Evolutionary conservation across 2,113 vertebrate genomes (phyloP), one percentile per base, ranked within the genome.

Genomic region (Cephalopterus ornatus): DNA sequence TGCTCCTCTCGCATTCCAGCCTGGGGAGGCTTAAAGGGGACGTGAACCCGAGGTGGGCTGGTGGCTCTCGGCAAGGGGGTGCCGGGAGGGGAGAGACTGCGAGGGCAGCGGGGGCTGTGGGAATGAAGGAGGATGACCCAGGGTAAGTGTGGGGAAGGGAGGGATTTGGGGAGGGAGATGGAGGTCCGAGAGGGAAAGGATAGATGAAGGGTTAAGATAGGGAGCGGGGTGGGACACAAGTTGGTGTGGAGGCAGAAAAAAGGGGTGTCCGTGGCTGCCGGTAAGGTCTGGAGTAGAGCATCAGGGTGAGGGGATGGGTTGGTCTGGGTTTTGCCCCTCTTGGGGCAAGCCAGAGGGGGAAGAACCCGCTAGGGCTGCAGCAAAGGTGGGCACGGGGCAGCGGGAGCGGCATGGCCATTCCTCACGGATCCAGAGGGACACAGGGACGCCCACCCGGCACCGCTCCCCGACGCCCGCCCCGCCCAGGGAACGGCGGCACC

Each of bases 1-100:
- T 68, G 90, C 95, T 96, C 97, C 94, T 92, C 97, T 97, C 68
- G n/a, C 97, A 97, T 98, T 98, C 97, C 98, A 97, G 90, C 93
- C 55, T 12, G 30, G 0, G 65, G 82, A 97, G 93, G 95, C 95
- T 98, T 98, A 98, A 98, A 98, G 98, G 98, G 97, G 93, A 94
- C 97, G 76, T 67, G 50, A 50, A n/a, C 30, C 35, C 0, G 1
- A 30, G 56, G 42, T 28, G 33, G 58, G 22, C 37, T 58, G 78
- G 44, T 21, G 85, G 30, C 41, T 23, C 71, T 11, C 0, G 23
- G 78, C n/a, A 19, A 52, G 28, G 19, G 32, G 53, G 14, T 32
- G 21, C 37, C 30, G 63, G 46, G 26, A 26, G 9, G 24, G 61
- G 44, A 83, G 81, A 79, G 81, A 23, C 14, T 53, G 41, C 1